Percentiles rank a stretch among this genome's conserved stretches.
These are phyloP conservation scores for Scartelaos histophorus DNA, from an alignment of 2,113 vertebrate species.

Conservation along the genomic window DNA sequence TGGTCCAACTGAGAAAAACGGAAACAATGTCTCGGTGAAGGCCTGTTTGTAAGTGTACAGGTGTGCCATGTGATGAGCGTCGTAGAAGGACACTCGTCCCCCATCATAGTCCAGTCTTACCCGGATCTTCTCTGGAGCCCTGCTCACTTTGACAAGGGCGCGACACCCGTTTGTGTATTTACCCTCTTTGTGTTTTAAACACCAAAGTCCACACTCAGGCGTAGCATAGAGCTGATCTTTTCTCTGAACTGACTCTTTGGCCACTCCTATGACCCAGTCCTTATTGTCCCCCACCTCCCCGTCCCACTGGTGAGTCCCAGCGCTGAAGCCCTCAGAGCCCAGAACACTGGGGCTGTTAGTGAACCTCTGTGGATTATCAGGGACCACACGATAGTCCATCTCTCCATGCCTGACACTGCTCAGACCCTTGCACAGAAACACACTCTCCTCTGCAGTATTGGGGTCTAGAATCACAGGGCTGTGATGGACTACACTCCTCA, in stretches of 20 bases:
- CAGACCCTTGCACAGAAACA: not conserved
- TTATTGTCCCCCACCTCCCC: not conserved
- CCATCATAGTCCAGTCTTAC: not conserved
- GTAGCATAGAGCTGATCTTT: not conserved
- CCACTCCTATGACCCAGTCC: not conserved
- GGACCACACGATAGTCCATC: not conserved
- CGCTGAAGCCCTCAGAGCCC: not conserved
- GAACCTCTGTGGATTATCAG: not conserved
- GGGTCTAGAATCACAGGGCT: slow-evolving; percentile 1
- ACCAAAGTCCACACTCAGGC: not conserved
- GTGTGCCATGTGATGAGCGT: not conserved
- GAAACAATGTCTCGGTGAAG: not conserved
- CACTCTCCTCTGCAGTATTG: not conserved
- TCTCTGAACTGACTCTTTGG: not conserved
- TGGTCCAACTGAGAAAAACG: not conserved
- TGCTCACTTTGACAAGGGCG: not conserved
- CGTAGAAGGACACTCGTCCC: not conserved
- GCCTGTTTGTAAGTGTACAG: not conserved
- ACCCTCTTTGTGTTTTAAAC: not conserved
- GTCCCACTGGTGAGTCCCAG: not conserved
- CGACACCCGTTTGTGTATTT: not conserved
- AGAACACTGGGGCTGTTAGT: not conserved
- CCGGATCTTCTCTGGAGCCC: not conserved
- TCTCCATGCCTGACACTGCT: not conserved
- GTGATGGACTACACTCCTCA: not conserved